Evolutionary conservation across 2,113 vertebrate genomes (phyloP), one percentile per base, ranked within the genome.

Genomic region (Pygoscelis adeliae): DNA sequence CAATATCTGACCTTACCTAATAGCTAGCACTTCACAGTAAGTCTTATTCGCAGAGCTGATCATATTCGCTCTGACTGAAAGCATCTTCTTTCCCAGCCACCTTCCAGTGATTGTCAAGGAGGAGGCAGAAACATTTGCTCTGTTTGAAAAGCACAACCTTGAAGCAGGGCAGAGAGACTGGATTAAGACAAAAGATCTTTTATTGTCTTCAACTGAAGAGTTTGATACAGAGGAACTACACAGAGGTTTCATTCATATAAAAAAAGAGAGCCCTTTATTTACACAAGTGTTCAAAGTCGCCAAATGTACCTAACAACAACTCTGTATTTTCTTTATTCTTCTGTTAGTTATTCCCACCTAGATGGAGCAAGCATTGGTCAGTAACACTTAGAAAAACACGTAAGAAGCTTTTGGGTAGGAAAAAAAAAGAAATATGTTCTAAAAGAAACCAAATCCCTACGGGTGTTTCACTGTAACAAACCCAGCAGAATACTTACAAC

Each of bases 181-280:
- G 44, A 23, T 97, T 84, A 92, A 97, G 95, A 94, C 95, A 95
- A 89, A 80, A 88, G 55, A 53, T 73, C 49, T 92, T 98, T 97
- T 97, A 97, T 97, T 97, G 85, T 87, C 92, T 97, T 87, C 66
- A 80, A 16, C 84, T 90, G 82, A 92, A 97, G 76, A 77, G 46
- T 84, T 76, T 94, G 91, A 84, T 97, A 96, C 96, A 97, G 94
- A 98, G 56, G 61, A 98, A 90, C 87, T 94, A 97, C 90, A 91
- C 23, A 20, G 11, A 90, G 52, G 70, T 83, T 96, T 91, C 59
- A 79, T 79, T 89, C 59, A 58, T 89, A 82, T 74, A 22, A 58
- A 89, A 88, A 40, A 90, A 12, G 46, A 85, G 79, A 89, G 87
- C 87, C 91, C 95, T 97, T 96, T 96, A 97, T 97, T 97, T 97